phyloP scores from a whole-genome alignment of 1,140 invertebrate species.

The Acromyrmex heyeri region DNA sequence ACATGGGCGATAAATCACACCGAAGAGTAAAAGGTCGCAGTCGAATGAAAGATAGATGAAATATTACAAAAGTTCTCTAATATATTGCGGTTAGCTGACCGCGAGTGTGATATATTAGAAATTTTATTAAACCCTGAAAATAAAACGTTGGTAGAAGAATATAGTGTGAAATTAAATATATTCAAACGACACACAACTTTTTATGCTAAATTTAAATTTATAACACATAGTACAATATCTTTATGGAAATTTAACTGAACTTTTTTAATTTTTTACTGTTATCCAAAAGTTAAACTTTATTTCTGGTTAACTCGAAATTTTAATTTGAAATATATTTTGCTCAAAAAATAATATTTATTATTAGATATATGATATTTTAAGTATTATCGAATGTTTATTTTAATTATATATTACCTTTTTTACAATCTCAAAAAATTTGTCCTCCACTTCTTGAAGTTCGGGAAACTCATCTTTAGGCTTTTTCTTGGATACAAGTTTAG shows the following conservation, averaged over 20 bases:
- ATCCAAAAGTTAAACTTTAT: not conserved
- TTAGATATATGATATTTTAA: not conserved
- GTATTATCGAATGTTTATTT: not conserved
- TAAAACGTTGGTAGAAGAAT: not conserved
- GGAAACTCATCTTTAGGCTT: conserved; percentile 37
- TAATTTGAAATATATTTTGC: not conserved
- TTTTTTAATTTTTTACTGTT: not conserved
- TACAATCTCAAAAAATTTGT: conserved; percentile 58
- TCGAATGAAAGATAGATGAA: conserved; percentile 44
- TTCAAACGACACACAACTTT: not conserved
- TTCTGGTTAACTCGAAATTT: conserved; percentile 6
- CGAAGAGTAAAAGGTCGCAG: conserved; percentile 6
- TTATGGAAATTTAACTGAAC: not conserved
- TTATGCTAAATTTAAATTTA: not conserved
- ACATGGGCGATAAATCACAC: conserved; percentile 29
- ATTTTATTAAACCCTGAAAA: conserved; percentile 27
- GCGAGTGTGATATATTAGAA: conserved; percentile 37
- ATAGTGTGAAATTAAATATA: conserved; percentile 5
- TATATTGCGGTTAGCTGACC: conserved; percentile 38
- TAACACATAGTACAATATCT: not conserved
- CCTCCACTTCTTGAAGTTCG: conserved; percentile 36
- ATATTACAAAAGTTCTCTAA: conserved; percentile 46
- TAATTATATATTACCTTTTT: conserved; percentile 63
- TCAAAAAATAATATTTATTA: not conserved
- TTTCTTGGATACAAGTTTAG: conserved; percentile 7